phyloP scores from a whole-genome alignment of 2,888 invertebrate species.

The Drosophila macrothrix region DNA sequence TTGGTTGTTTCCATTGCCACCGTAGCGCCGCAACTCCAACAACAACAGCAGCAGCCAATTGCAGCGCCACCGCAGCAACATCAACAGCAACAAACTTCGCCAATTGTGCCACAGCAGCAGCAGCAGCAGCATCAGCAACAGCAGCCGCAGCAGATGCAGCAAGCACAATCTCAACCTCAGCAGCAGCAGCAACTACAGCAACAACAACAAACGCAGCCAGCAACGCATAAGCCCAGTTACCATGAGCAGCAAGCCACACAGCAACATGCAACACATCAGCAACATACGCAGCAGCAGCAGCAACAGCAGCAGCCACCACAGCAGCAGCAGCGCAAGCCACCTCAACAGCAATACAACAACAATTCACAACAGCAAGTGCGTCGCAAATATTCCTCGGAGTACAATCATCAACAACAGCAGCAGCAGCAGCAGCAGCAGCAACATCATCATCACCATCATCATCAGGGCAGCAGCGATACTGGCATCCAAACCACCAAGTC shows the following conservation, averaged over 20 bases:
- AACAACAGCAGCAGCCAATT: conserved; percentile 82
- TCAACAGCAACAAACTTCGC: conserved; percentile 38
- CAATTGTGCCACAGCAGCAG: conserved; percentile 54
- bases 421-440: conserved; percentile 57
- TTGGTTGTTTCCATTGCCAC: conserved; percentile 53
- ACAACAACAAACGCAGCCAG: conserved; percentile 20
- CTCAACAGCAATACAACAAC: conserved; percentile 66
- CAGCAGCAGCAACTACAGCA: conserved; percentile 44
- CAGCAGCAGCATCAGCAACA: conserved; percentile 31
- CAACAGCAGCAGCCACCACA: conserved; percentile 54
- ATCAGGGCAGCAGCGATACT: conserved; percentile 67
- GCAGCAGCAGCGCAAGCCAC: conserved; percentile 58
- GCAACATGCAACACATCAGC: conserved; percentile 32
- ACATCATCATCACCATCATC: conserved; percentile 53
- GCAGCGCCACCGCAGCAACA: conserved; percentile 41
- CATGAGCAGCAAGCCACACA: background rate
- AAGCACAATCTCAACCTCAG: conserved; percentile 26
- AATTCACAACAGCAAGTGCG: conserved; percentile 69
- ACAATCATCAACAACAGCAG: conserved; percentile 65
- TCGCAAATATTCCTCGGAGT: conserved; percentile 75
- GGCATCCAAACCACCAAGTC: conserved; percentile 79
- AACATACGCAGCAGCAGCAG: conserved; percentile 31
- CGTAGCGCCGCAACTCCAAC: conserved; percentile 83
- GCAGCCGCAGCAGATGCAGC: conserved; percentile 83
- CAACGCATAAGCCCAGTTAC: background rate